These are phyloP conservation scores for Trissonchulus latispiculum DNA, from an alignment of 2,888 invertebrate genomes.

Conservation along the genomic window DNA sequence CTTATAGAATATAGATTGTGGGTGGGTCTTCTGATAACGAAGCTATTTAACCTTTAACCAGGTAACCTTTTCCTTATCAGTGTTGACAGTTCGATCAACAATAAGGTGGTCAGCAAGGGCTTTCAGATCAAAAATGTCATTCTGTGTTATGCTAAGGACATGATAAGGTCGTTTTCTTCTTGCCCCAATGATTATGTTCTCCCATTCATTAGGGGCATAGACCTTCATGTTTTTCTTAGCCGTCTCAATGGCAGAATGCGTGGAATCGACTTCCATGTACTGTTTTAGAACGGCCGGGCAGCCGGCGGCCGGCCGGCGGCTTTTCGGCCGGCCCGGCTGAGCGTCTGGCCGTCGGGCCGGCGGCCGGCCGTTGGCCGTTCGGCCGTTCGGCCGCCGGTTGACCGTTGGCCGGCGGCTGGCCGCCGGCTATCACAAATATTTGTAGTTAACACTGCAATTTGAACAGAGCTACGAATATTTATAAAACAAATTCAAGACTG, in stretches of 20 bases:
- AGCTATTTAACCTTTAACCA: constrained; percentile 1
- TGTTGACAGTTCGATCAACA: background rate
- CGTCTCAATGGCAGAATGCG: constrained; percentile 6
- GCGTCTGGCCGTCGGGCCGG: no score
- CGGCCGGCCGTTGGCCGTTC: no score
- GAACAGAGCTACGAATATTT: no score
- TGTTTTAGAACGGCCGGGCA: no score
- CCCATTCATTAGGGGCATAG: background rate
- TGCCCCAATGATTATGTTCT: background rate
- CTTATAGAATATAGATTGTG: constrained; percentile 1
- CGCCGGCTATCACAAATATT: no score
- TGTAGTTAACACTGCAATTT: no score
- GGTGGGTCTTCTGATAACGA: background rate
- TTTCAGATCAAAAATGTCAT: background rate
- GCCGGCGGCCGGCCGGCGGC: no score
- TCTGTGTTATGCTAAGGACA: background rate
- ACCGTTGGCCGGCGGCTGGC: no score
- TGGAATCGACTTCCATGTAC: constrained; percentile 9
- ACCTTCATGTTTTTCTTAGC: background rate
- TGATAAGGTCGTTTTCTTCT: background rate
- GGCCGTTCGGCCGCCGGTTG: no score
- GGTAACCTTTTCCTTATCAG: background rate
- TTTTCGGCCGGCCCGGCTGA: no score
- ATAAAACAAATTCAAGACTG: no score
- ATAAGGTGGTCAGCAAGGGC: background rate